These are phyloP conservation scores for Ophion obscuratus DNA, from an alignment of 2,888 invertebrate species.

Conservation along the genomic window DNA sequence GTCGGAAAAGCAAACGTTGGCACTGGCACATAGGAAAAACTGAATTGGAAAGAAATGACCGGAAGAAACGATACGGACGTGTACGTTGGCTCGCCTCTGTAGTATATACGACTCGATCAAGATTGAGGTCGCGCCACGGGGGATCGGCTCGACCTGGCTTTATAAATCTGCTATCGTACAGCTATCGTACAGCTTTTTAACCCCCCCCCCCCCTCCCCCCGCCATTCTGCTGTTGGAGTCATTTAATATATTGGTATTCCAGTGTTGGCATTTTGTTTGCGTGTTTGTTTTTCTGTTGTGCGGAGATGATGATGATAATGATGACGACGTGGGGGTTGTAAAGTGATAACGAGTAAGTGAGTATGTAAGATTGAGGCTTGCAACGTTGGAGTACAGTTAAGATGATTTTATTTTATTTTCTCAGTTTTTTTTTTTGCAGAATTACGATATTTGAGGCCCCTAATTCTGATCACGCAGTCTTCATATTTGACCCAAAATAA, in stretches of 20 bases:
- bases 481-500: too few relatives aligned
- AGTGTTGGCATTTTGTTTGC: neutral
- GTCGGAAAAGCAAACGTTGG: conserved; percentile 23
- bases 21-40: conserved; percentile 39
- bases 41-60: conserved; percentile 61
- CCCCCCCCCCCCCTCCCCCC: neutral
- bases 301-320: neutral
- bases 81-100: conserved; percentile 45
- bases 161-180: conserved; percentile 33
- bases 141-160: conserved; percentile 13
- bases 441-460: too few relatives aligned
- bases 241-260: neutral
- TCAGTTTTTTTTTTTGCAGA: too few relatives aligned
- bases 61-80: conserved; percentile 62
- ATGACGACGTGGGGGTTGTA: too few relatives aligned
- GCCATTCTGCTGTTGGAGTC: neutral
- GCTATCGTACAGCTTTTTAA: neutral
- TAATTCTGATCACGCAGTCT: too few relatives aligned
- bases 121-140: conserved; percentile 47
- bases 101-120: conserved; percentile 41
- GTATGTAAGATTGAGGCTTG: too few relatives aligned
- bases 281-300: neutral
- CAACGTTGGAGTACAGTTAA: too few relatives aligned
- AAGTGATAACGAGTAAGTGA: too few relatives aligned
- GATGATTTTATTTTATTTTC: too few relatives aligned